Base-by-base conservation (phyloP, 2,888 invertebrate species). In the Fragum sueziense region DNA sequence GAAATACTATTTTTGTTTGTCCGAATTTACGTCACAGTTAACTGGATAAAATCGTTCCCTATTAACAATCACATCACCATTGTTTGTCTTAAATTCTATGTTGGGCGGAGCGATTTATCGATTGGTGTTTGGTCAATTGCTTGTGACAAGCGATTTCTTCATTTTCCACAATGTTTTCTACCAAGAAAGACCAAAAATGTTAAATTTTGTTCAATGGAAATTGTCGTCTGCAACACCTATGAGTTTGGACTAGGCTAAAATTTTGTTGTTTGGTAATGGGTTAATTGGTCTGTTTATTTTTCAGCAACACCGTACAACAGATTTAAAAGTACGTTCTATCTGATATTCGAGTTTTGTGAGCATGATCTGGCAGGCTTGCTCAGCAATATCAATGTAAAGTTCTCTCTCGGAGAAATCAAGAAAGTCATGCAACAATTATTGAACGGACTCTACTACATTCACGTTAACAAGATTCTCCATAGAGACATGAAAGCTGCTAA, bases 401-500 rank as follows among this genome's bases (percentile, higher is more conserved):
- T 99, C 92, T 97, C 96, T 89, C 95, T 99, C 88, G 98, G 98
- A 0, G 99, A 99, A 94, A 98, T 99, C 34, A 99, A 99, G 91
- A 98, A 97, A 93, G 97, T 92, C n/a, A 90, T 92, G 90, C 89
- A 91, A 67, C 92, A 92, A 78, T 93, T 97, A 62, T 93, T 97
- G 1, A 97, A 97, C 91, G 97, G 98, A 3, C 94, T 99, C 0
- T 98, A 97, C 94, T 99, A 98, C 90, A 98, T 99, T 91, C 99
- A 99, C 92, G 97, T 96, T 89, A 98, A 98, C 93, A 98, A 91
- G 72, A 90, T 93, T 47, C 84, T 92, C 14, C 92, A 93, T 77
- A 75, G 92, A 51, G 99, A 99, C 90, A 99, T 99, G 99, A 99
- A 99, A 94, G 98, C 99, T 11, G 99, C 99, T 0, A 99, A 99